Percentiles rank a stretch among this genome's conserved stretches.
Evolutionary conservation across 2,888 invertebrate genomes (phyloP).

Genomic region (Fissipunctia ypsillon): DNA sequence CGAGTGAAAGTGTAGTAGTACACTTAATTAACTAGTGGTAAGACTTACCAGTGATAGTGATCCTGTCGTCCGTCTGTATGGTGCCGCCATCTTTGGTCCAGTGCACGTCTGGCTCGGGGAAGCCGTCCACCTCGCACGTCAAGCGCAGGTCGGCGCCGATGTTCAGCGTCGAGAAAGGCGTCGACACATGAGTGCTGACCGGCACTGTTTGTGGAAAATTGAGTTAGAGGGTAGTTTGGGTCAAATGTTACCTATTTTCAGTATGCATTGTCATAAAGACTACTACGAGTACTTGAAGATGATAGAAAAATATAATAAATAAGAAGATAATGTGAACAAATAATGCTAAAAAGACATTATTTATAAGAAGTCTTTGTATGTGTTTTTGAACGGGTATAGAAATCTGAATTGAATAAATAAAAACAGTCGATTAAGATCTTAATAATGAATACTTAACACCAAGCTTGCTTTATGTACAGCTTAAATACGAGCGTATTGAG

Average conservation of each 20-base stretch:
- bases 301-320: background rate
- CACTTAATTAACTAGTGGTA: background rate
- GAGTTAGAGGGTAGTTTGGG: conserved; percentile 8
- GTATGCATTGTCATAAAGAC: background rate
- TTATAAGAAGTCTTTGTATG: background rate
- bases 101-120: conserved; percentile 93
- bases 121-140: conserved; percentile 94
- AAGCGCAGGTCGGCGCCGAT: conserved; percentile 93
- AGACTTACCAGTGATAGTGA: conserved; percentile 92
- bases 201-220: conserved; percentile 86
- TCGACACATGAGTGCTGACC: conserved; percentile 92
- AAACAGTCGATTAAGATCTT: conserved; percentile 1
- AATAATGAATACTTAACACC: background rate
- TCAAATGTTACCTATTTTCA: background rate
- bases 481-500: background rate
- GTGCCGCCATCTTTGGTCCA: conserved; percentile 95
- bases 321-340: background rate
- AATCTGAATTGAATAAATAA: background rate
- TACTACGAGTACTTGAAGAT: background rate
- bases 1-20: background rate
- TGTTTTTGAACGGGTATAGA: background rate
- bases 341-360: background rate
- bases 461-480: conserved; percentile 39
- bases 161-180: conserved; percentile 89
- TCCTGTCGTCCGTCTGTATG: conserved; percentile 89